Evolutionary conservation across 2,797 vertebrate species (phyloP).

Genomic region (Bufotes viridis): DNA sequence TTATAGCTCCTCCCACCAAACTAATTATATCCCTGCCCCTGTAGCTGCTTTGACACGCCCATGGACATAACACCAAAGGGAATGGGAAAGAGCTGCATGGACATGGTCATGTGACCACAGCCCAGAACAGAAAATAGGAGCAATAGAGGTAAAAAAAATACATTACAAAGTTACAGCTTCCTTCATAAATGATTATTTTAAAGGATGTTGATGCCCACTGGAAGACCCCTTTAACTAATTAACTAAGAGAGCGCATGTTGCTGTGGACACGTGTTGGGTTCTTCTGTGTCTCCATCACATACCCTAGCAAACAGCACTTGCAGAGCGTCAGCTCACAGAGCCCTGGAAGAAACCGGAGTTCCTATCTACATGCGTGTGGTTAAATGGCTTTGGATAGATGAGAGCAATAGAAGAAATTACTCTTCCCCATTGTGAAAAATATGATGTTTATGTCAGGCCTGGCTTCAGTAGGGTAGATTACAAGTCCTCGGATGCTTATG

Average conservation of each 20-base stretch:
- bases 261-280: slow-evolving; percentile 1
- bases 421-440: slow-evolving; percentile 49
- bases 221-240: background rate
- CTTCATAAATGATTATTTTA: no score
- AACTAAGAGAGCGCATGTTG: background rate
- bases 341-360: slow-evolving; percentile 18
- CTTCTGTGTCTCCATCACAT: background rate
- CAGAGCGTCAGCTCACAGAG: slow-evolving; percentile 7
- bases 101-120: no score
- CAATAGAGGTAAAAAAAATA: no score
- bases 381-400: slow-evolving; percentile 34
- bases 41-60: no score
- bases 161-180: no score
- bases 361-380: background rate
- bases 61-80: no score
- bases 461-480: slow-evolving; percentile 27
- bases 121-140: no score
- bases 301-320: slow-evolving; percentile 3
- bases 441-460: slow-evolving; percentile 40
- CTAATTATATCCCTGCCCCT: no score
- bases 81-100: no score
- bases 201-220: no score
- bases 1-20: no score
- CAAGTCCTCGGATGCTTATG: slow-evolving; percentile 37
- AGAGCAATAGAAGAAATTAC: slow-evolving; percentile 45